Evolutionary conservation across 2,888 invertebrate species (phyloP).

Genomic region (Sphinx pinastri): DNA sequence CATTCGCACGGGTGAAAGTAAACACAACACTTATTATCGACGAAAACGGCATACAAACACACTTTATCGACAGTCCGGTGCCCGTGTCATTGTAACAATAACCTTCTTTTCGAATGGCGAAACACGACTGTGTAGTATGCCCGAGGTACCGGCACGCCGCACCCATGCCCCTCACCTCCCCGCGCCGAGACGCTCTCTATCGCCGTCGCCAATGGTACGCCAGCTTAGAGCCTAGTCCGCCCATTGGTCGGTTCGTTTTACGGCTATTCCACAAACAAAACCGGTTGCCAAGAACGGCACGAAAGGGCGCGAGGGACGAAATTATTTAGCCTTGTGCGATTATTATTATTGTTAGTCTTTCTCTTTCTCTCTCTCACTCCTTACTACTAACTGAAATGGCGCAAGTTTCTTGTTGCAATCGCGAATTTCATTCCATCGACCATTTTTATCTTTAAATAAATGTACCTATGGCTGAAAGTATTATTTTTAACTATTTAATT

Average conservation of each 20-base stretch:
- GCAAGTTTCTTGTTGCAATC: constrained; percentile 26
- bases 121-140: constrained; percentile 71
- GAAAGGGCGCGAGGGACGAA: constrained; percentile 80
- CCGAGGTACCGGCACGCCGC: constrained; percentile 65
- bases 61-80: constrained; percentile 82
- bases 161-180: constrained; percentile 66
- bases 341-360: constrained; percentile 67
- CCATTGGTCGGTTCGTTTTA: constrained; percentile 71
- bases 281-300: constrained; percentile 77
- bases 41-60: constrained; percentile 84
- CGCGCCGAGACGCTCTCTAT: constrained; percentile 58
- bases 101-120: constrained; percentile 79
- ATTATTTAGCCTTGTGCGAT: constrained; percentile 62
- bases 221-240: constrained; percentile 54
- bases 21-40: constrained; percentile 83
- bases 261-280: constrained; percentile 79
- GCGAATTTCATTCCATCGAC: constrained; percentile 35
- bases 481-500: no score
- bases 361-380: constrained; percentile 54
- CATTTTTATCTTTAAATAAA: neutral
- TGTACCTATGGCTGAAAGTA: neutral
- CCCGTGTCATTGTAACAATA: constrained; percentile 80
- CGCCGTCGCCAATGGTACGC: constrained; percentile 76
- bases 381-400: constrained; percentile 3
- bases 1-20: constrained; percentile 84